Evolutionary conservation across 2,113 vertebrate species (phyloP).

Genomic region (Microtus oregoni): DNA sequence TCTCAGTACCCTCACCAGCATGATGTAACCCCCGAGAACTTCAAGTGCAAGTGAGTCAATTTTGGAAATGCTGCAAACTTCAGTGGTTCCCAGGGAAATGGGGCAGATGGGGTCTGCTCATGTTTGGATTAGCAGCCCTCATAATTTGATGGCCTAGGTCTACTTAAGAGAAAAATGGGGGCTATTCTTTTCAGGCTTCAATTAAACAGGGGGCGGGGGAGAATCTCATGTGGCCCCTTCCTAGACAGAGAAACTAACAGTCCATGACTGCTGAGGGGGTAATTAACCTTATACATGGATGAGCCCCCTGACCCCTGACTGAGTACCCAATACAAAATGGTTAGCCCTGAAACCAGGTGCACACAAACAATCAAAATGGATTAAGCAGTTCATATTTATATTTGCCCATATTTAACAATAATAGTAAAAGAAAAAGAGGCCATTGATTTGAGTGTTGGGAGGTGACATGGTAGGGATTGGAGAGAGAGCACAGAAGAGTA

Average conservation of each 20-base stretch:
- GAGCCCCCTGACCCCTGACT: neutral
- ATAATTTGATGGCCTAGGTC: neutral
- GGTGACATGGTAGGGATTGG: too few relatives aligned
- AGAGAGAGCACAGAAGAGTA: too few relatives aligned
- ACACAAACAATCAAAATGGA: neutral
- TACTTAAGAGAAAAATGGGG: neutral
- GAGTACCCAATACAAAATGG: neutral
- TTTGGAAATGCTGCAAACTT: neutral
- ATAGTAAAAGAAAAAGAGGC: neutral
- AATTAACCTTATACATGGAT: neutral
- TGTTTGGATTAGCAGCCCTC: neutral
- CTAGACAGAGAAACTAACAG: neutral
- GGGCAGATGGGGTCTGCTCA: neutral
- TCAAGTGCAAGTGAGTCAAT: constrained; percentile 96
- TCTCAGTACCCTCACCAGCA: constrained; percentile 96
- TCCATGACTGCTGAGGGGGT: neutral
- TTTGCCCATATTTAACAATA: neutral
- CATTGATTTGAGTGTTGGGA: too few relatives aligned
- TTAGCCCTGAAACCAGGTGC: neutral
- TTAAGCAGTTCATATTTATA: neutral
- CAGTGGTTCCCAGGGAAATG: neutral
- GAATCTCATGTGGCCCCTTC: neutral
- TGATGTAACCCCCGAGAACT: constrained; percentile 93
- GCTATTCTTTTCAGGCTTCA: neutral
- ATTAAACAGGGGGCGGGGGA: neutral